These are phyloP conservation scores for rabbit (Oryctolagus cuniculus) DNA, from an alignment of 2,113 vertebrate species.

Conservation along the genomic window DNA sequence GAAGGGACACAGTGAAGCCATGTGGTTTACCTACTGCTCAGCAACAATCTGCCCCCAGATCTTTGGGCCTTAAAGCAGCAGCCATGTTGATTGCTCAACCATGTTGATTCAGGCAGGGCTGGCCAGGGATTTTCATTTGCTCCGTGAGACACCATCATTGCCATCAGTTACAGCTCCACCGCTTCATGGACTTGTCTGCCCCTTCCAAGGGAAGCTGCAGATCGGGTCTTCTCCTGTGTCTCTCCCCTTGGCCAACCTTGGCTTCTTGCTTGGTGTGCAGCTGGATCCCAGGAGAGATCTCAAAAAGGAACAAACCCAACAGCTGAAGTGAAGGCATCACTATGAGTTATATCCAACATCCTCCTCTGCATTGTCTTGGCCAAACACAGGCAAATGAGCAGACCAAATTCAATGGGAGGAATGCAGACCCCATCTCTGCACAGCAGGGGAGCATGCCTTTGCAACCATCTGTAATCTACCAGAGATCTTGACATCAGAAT, in stretches of 20 bases:
- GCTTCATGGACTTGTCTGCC: no score
- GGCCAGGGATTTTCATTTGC: no score
- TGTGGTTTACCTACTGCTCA: neutral
- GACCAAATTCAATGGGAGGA: neutral
- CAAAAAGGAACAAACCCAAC: neutral
- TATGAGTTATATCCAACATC: accelerated
- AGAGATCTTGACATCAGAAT: neutral
- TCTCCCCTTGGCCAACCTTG: neutral
- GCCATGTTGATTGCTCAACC: neutral
- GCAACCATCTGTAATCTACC: accelerated
- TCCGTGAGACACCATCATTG: neutral
- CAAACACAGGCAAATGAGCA: neutral
- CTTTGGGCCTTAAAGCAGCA: neutral
- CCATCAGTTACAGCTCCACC: accelerated
- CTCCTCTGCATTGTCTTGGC: accelerated
- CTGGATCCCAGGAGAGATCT: neutral
- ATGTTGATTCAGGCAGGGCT: no score
- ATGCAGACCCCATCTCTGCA: neutral
- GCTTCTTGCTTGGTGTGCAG: neutral
- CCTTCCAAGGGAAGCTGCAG: neutral
- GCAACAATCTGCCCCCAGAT: neutral
- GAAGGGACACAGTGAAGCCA: accelerated
- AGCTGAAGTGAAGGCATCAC: neutral
- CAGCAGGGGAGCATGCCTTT: neutral
- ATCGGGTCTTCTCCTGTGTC: no score